A percentile compares a stretch with the other conserved stretches of the same genome.
Evolutionary conservation across 2,113 vertebrate species (phyloP).

Genomic region (Charina bottae): DNA sequence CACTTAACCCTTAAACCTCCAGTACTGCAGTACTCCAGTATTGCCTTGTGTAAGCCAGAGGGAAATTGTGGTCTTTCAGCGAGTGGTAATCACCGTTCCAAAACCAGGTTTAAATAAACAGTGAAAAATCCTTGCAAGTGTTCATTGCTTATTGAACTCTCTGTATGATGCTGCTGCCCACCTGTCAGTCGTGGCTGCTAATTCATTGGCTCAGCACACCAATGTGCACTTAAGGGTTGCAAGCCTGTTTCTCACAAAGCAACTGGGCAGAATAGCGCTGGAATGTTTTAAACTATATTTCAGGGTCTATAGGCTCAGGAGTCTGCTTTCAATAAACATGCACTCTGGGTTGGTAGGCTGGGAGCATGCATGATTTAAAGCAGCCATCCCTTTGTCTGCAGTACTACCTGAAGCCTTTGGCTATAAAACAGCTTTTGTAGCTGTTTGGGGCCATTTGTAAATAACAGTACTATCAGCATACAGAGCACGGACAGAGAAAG

Average conservation of each 20-base stretch:
- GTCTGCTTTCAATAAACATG: neutral
- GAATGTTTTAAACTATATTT: neutral
- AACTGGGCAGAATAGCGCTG: neutral
- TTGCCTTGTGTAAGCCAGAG: neutral
- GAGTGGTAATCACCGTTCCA: neutral
- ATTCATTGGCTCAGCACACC: neutral
- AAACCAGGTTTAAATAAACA: neutral
- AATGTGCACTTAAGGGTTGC: neutral
- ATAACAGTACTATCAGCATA: neutral
- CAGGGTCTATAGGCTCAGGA: neutral
- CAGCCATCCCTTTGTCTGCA: neutral
- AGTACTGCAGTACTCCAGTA: neutral
- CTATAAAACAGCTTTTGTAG: neutral
- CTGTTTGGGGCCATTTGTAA: neutral
- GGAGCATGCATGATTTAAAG: neutral
- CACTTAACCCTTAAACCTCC: neutral
- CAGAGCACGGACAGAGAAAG: neutral
- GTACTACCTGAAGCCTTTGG: neutral
- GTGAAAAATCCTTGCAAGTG: neutral
- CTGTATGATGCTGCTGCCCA: neutral
- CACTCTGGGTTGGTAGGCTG: neutral
- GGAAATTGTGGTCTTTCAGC: neutral
- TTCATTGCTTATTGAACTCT: neutral
- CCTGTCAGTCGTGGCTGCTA: neutral
- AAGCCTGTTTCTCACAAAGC: neutral